Evolutionary conservation across 2,113 vertebrate genomes (phyloP).

Genomic region (Gymnobelideus leadbeateri): DNA sequence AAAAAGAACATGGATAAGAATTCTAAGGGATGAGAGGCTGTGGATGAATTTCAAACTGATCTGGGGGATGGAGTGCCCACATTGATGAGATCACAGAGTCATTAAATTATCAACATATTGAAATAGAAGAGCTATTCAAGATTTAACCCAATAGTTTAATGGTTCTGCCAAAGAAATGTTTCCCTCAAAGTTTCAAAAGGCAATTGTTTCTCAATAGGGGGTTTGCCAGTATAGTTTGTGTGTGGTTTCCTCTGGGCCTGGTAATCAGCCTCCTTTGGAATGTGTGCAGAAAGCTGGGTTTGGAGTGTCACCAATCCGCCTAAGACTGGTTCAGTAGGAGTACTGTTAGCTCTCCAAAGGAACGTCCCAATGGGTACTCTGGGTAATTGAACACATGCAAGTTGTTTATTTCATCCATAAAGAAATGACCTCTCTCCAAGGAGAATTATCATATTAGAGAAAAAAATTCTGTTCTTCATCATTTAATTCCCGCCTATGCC

Average conservation of each 20-base stretch:
- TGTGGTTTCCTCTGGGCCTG: not conserved
- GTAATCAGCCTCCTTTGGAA: not conserved
- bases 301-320: not conserved
- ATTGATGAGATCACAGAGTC: not conserved
- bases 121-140: not conserved
- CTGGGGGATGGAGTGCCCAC: not conserved
- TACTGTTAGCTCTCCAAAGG: not conserved
- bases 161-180: not conserved
- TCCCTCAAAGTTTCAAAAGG: not conserved
- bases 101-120: not conserved
- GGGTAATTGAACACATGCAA: slow-evolving; percentile 28
- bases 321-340: not conserved
- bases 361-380: not conserved
- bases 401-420: slow-evolving; percentile 26
- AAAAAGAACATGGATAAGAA: not conserved
- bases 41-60: not conserved
- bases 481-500: not conserved
- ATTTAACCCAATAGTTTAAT: not conserved
- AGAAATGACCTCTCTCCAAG: not conserved
- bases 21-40: not conserved
- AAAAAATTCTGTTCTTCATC: not conserved
- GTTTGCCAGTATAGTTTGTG: not conserved
- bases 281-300: not conserved
- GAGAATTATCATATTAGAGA: not conserved
- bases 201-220: not conserved